Base-by-base conservation (phyloP, 2,888 invertebrate genomes). In the Limnephilus marmoratus region DNA sequence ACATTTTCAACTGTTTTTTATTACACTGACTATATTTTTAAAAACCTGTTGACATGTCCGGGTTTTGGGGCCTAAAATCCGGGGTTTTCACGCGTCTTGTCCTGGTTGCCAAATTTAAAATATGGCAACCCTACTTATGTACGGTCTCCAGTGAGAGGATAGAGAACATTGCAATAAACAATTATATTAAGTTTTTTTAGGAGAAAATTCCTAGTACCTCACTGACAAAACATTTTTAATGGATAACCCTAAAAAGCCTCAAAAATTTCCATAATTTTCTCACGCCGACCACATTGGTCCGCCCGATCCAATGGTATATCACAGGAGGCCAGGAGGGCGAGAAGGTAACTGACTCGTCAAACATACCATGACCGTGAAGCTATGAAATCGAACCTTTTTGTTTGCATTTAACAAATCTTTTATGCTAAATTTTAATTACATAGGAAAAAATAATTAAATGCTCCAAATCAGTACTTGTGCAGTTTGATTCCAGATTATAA, bases 201-300 rank as follows among this genome's bases (percentile, higher is more conserved):
- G 49, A 18, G 3, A 34, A 31, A 31, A 41, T 45, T 85, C 2
- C 15, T 3, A 9, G 86, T 34, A 88, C 80, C 15, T 34, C 34
- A 34, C 88, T 88, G 88, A 24, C n/a, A 31, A 53, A 53, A 34
- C 31, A 18, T 9, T 68, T n/a, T 31, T 31, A n/a, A 13, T 41
- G 31, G 34, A 9, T 88, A 80, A 34, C 81, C 88, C 81, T 37
- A 80, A 89, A 89, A 89, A 80, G 88, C 80, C 88, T 80, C 88
- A 31, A 89, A 80, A 89, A 89, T 89, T 89, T 89, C 80, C 88
- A 89, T 89, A 89, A 80, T 80, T n/a, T 89, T 89, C 88, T 89
- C 88, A 89, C 88, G 88, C 81, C 88, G 53, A 53, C 24, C 68
- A 68, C 24, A 68, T 68, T 68, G 24, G 24, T 68, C 68, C 9